phyloP scores from a whole-genome alignment of 53 echinoderm and acorn worm genomes.

The Glandiceps talaboti region DNA sequence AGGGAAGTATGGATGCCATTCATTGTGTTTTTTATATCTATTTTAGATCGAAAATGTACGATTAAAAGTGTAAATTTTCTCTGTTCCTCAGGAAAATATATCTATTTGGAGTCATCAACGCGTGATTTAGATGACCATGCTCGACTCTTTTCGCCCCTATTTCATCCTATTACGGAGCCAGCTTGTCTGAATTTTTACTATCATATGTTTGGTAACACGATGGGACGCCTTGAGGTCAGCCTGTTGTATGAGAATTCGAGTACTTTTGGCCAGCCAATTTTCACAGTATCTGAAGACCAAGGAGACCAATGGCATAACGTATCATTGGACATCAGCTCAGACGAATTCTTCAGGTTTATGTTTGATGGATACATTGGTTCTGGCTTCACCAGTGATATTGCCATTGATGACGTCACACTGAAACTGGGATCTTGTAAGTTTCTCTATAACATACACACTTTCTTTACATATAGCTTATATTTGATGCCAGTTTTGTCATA shows the following conservation, averaged over 20 bases:
- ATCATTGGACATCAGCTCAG: neutral
- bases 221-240: neutral
- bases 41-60: no score
- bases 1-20: no score
- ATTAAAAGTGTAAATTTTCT: no score
- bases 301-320: neutral
- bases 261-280: neutral
- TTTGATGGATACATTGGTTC: neutral
- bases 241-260: neutral
- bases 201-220: neutral
- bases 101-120: neutral
- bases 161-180: neutral
- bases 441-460: no score
- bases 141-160: neutral
- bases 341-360: neutral
- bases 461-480: no score
- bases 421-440: neutral
- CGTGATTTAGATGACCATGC: neutral
- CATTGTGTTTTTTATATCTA: no score
- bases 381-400: neutral
- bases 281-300: neutral
- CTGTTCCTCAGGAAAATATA: neutral
- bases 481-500: no score
- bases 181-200: neutral
- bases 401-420: neutral